A percentile compares a stretch with the other conserved stretches of the same genome.
Conservation (phyloP, 2,113 vertebrate species). For the Columba livia region DNA sequence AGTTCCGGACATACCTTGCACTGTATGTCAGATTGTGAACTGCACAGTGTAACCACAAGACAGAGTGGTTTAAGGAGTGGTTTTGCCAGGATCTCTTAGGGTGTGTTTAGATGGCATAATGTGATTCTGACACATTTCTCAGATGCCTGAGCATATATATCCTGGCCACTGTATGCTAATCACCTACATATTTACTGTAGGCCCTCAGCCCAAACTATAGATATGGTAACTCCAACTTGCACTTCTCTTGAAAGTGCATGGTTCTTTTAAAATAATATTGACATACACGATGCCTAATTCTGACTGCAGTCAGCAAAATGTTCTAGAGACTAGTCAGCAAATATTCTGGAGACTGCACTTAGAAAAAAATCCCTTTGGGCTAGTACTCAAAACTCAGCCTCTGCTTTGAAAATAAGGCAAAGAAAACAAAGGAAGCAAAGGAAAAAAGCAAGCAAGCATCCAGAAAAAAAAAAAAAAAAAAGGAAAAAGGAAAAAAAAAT, state of each 20-base stretch:
- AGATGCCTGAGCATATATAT: slow-evolving; percentile 29
- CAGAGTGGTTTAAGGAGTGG: not conserved
- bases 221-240: not conserved
- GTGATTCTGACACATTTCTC: slow-evolving; percentile 4
- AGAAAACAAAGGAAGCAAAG: not conserved
- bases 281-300: not conserved
- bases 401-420: not conserved
- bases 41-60: not conserved
- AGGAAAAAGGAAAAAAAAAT: too few relatives aligned
- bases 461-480: not conserved
- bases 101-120: slow-evolving; percentile 4
- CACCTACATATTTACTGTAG: not conserved
- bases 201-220: not conserved
- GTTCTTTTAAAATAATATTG: not conserved
- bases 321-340: slow-evolving; percentile 9
- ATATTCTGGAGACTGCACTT: not conserved
- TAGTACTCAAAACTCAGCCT: not conserved
- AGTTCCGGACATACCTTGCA: not conserved
- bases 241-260: not conserved
- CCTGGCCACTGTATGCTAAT: not conserved
- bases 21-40: not conserved
- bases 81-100: not conserved
- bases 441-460: not conserved
- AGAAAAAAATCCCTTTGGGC: not conserved
- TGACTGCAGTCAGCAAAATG: not conserved